These are phyloP conservation scores for Hippopotamyrus pictus DNA, from an alignment of 2,797 vertebrate species.

Conservation along the genomic window DNA sequence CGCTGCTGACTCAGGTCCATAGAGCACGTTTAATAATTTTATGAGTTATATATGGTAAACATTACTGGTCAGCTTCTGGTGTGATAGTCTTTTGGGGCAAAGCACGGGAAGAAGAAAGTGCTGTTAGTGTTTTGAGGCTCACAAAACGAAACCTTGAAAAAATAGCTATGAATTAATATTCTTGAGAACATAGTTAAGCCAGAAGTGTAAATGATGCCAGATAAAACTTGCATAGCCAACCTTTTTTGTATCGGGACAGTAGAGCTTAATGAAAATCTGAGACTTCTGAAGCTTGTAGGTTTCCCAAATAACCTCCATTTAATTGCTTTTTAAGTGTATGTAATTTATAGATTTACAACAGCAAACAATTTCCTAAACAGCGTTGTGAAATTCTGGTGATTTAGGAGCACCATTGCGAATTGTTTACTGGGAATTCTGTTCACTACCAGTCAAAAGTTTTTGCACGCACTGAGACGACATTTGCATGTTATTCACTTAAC, in stretches of 20 bases:
- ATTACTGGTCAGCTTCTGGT: background rate
- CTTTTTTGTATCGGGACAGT: background rate
- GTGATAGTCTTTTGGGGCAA: background rate
- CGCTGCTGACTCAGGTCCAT: constrained; percentile 61
- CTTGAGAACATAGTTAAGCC: background rate
- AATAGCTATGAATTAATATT: background rate
- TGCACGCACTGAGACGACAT: background rate
- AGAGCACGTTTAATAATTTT: background rate
- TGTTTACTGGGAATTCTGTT: background rate
- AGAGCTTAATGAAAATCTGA: background rate
- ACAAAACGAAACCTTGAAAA: background rate
- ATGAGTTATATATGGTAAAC: background rate
- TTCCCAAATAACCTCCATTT: background rate
- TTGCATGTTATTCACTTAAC: background rate
- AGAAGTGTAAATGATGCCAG: background rate
- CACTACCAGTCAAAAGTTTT: background rate
- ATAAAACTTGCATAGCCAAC: background rate
- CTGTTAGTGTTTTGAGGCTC: background rate
- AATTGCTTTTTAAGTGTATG: background rate
- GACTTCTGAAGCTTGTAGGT: background rate
- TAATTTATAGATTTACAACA: background rate
- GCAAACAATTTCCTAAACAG: background rate
- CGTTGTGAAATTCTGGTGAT: background rate
- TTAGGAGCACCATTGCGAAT: background rate
- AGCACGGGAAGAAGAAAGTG: background rate